phyloP scores from a whole-genome alignment of 2,888 invertebrate species.

The Marasmarcha lunaedactyla region DNA sequence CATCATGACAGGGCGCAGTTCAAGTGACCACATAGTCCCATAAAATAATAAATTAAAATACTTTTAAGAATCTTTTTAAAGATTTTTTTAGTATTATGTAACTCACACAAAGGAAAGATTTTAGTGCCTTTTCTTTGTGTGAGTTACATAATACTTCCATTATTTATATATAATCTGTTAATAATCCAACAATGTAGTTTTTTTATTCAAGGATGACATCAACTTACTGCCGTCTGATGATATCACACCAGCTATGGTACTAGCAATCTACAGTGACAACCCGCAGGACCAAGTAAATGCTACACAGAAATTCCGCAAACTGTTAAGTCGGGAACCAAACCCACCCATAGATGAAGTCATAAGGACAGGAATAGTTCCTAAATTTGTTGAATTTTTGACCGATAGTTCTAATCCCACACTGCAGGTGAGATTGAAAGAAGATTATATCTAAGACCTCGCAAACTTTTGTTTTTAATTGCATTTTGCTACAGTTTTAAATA shows the following conservation, averaged over 20 bases:
- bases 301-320: conserved; percentile 93
- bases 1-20: no score
- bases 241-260: conserved; percentile 86
- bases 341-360: conserved; percentile 98
- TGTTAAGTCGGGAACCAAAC: conserved; percentile 94
- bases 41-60: no score
- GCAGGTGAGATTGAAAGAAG: conserved; percentile 81
- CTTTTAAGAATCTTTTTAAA: no score
- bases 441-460: no score
- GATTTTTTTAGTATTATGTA: no score
- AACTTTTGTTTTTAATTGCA: no score
- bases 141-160: no score
- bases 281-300: conserved; percentile 85
- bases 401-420: conserved; percentile 85
- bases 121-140: conserved; percentile 2
- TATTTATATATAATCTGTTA: no score
- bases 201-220: conserved; percentile 53
- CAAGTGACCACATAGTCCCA: no score
- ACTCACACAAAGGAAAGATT: conserved; percentile 4
- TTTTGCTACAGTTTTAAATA: no score
- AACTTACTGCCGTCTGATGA: conserved; percentile 53
- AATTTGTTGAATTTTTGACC: conserved; percentile 91
- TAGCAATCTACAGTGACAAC: conserved; percentile 81
- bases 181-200: no score
- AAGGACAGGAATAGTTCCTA: conserved; percentile 91